phyloP scores from a whole-genome alignment of 2,888 invertebrate genomes.

The Margaritifera margaritifera region DNA sequence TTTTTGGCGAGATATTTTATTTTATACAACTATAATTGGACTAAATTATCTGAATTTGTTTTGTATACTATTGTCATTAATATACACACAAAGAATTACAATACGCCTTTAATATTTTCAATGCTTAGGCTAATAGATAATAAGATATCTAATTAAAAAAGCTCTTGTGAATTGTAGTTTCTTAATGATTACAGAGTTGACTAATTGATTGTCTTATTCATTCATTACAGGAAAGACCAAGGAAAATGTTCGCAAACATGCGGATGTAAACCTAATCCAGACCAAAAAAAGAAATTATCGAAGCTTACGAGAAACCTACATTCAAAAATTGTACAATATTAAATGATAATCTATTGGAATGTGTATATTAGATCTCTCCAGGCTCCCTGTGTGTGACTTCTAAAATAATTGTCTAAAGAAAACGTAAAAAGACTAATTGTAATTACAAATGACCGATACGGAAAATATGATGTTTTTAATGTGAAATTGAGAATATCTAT shows the following conservation, averaged over 20 bases:
- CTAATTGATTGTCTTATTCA: too few species aligned
- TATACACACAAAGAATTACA: too few species aligned
- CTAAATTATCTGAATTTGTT: too few species aligned
- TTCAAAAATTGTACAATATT: conserved; percentile 56
- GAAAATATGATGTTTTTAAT: conserved; percentile 21
- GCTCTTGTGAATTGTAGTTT: too few species aligned
- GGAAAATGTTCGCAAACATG: conserved; percentile 71
- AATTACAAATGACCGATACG: conserved; percentile 23
- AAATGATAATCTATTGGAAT: conserved; percentile 70
- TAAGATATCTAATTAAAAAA: too few species aligned
- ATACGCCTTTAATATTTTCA: too few species aligned
- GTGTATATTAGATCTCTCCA: conserved; percentile 70
- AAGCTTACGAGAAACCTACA: conserved; percentile 24
- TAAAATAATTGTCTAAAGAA: conserved; percentile 60
- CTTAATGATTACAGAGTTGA: too few species aligned
- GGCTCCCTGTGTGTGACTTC: conserved; percentile 70
- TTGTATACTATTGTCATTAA: too few species aligned
- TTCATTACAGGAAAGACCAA: conserved; percentile 72
- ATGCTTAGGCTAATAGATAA: too few species aligned
- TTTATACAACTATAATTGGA: too few species aligned
- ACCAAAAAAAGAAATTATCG: conserved; percentile 13
- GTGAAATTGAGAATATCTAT: conserved; percentile 19
- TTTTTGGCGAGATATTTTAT: too few species aligned
- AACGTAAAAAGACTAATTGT: conserved; percentile 41
- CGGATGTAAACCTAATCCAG: conserved; percentile 55